Percentiles rank a stretch among this genome's conserved stretches.
Conservation (phyloP, 2,113 vertebrate genomes). For the Serinus canaria region DNA sequence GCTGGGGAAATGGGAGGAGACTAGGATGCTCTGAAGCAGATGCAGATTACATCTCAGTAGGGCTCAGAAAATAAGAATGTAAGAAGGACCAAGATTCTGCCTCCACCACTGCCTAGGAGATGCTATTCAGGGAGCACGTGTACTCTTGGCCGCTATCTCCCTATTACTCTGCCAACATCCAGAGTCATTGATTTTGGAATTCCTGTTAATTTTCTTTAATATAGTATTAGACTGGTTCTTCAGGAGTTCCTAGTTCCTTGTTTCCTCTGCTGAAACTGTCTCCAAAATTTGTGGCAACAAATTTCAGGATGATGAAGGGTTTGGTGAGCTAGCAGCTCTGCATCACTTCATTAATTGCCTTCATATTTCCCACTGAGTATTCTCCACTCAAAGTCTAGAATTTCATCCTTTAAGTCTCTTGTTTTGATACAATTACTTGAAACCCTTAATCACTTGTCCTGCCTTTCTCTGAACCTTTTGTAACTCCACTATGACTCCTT, state of each 20-base stretch:
- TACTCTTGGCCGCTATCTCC: neutral
- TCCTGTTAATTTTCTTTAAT: neutral
- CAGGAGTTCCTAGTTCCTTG: neutral
- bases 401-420: neutral
- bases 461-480: neutral
- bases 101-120: neutral
- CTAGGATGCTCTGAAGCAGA: neutral
- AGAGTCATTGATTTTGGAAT: neutral
- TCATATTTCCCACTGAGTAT: neutral
- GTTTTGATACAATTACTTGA: neutral
- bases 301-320: neutral
- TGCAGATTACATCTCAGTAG: neutral
- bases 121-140: neutral
- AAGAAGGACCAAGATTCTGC: neutral
- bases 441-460: neutral
- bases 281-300: neutral
- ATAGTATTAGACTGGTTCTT: neutral
- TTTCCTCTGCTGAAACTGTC: neutral
- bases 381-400: neutral
- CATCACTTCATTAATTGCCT: neutral
- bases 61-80: neutral
- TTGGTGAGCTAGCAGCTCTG: neutral
- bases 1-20: neutral
- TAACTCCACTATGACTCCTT: neutral
- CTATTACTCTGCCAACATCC: fast-evolving